A percentile compares a stretch with the other conserved stretches of the same genome.
phyloP scores from a whole-genome alignment of 2,888 invertebrate species.

The Acanthosepion esculentum region DNA sequence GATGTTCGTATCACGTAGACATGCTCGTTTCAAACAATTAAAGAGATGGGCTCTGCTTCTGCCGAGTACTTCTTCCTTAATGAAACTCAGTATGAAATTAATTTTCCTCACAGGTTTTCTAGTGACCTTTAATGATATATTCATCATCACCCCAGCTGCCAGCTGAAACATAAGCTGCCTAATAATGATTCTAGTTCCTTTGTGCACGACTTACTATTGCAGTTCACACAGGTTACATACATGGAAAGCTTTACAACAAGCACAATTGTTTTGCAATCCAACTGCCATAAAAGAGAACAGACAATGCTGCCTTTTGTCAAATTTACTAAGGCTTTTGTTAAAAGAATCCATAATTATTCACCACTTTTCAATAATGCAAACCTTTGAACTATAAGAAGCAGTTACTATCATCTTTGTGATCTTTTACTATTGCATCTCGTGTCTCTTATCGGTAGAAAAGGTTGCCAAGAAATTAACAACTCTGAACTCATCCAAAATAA shows the following conservation, averaged over 20 bases:
- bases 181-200: background rate
- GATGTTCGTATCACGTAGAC: background rate
- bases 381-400: slow-evolving; percentile 13
- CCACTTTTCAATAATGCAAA: background rate
- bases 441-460: background rate
- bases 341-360: background rate
- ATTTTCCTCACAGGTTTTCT: background rate
- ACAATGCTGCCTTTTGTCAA: background rate
- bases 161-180: background rate
- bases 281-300: background rate
- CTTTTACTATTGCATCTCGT: background rate
- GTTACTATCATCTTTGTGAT: background rate
- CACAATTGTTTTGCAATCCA: slow-evolving; percentile 2
- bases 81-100: background rate
- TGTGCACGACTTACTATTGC: background rate
- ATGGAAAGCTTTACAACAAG: background rate
- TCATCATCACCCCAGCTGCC: background rate
- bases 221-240: slow-evolving; percentile 7
- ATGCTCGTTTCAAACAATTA: background rate
- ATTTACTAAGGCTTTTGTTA: background rate
- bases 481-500: background rate
- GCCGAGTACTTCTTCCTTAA: background rate
- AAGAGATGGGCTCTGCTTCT: too few species aligned
- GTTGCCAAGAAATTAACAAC: background rate
- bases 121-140: background rate